These are phyloP conservation scores for Bombus soroeensis DNA, from an alignment of 1,140 invertebrate species.

Conservation along the genomic window DNA sequence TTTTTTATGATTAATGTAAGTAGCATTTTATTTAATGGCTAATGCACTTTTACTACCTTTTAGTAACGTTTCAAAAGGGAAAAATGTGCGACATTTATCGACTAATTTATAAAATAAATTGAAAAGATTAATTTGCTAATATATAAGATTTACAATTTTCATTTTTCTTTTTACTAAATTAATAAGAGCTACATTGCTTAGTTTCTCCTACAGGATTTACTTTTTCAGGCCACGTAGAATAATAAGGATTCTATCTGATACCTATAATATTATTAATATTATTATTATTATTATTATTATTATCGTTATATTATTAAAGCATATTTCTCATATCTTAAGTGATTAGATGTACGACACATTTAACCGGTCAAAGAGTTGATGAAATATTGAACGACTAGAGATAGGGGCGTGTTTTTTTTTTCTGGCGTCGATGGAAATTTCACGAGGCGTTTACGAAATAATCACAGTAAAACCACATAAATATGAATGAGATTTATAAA, in stretches of 20 bases:
- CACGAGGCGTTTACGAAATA: not conserved
- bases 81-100: not conserved
- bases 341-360: too few species aligned
- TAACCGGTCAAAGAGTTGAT: not conserved
- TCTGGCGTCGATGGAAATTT: not conserved
- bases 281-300: too few species aligned
- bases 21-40: not conserved
- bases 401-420: not conserved
- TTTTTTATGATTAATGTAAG: not conserved
- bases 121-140: not conserved
- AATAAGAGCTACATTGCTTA: too few species aligned
- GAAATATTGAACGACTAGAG: not conserved
- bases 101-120: not conserved
- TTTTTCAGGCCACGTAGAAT: too few species aligned
- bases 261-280: too few species aligned
- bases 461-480: not conserved
- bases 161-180: too few species aligned
- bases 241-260: too few species aligned
- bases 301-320: too few species aligned
- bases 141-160: too few species aligned
- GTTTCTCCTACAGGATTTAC: too few species aligned
- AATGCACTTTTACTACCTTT: not conserved
- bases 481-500: constrained; percentile 22
- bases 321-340: too few species aligned
- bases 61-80: not conserved